phyloP scores from a whole-genome alignment of 2,797 vertebrate genomes.

The Falco rusticolus region DNA sequence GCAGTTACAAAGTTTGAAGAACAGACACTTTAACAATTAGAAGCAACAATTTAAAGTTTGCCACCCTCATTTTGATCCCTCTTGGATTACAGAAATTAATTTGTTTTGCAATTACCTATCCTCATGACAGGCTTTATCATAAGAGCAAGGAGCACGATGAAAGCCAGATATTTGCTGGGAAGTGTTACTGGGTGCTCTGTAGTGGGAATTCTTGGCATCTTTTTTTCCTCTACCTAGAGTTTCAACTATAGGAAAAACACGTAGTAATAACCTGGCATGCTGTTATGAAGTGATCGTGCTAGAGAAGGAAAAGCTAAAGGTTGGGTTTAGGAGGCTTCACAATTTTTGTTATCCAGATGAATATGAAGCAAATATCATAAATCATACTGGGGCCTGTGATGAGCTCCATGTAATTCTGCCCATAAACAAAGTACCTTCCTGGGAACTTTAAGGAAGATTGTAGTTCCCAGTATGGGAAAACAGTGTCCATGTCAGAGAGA shows the following conservation, averaged over 20 bases:
- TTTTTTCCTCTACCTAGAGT: background rate
- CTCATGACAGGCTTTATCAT: background rate
- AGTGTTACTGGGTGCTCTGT: background rate
- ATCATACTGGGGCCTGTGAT: background rate
- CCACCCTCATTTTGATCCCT: background rate
- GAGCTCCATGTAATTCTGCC: background rate
- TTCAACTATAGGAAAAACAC: background rate
- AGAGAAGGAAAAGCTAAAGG: background rate
- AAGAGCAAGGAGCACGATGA: background rate
- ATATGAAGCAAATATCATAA: background rate
- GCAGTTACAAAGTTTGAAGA: background rate
- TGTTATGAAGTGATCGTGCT: background rate
- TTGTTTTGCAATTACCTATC: slow-evolving; percentile 1
- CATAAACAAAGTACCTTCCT: background rate
- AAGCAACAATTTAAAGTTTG: slow-evolving; percentile 3
- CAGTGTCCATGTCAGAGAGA: background rate
- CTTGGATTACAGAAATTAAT: background rate
- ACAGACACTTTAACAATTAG: background rate
- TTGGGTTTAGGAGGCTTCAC: background rate
- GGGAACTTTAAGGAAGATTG: background rate
- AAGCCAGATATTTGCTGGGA: background rate
- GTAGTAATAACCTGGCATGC: background rate
- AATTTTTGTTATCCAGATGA: background rate
- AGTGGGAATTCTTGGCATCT: background rate
- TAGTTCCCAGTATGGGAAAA: background rate